phyloP scores from a whole-genome alignment of 1,140 invertebrate genomes.

The Brachionus calyciflorus region DNA sequence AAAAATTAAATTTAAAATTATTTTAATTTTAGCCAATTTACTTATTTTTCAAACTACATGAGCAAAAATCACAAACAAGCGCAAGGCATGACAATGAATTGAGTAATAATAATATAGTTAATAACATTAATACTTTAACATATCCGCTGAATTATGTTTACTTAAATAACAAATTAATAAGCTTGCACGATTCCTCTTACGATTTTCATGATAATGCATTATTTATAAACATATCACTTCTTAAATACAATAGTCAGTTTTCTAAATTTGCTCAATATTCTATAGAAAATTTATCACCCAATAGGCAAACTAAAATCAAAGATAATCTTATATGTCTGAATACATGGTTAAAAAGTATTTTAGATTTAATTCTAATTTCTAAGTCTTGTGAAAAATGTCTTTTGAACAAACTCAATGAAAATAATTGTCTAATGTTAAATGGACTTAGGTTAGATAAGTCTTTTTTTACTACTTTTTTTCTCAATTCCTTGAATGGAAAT shows the following conservation, averaged over 20 bases:
- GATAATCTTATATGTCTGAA: background rate
- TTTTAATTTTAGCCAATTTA: background rate
- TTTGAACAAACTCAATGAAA: background rate
- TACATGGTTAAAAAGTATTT: background rate
- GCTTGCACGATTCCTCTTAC: background rate
- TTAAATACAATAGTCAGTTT: background rate
- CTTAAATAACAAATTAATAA: conserved; percentile 31
- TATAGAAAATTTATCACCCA: background rate
- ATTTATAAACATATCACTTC: background rate
- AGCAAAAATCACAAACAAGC: background rate
- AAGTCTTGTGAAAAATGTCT: conserved; percentile 2
- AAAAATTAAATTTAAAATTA: background rate
- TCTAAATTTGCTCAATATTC: conserved; percentile 4
- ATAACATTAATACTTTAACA: conserved; percentile 12
- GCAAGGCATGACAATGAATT: background rate
- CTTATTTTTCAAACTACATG: background rate
- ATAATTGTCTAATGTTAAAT: background rate
- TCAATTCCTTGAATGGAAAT: conserved; percentile 27
- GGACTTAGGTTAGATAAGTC: background rate
- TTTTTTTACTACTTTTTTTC: conserved; percentile 27
- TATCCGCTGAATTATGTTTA: conserved; percentile 24
- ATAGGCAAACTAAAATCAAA: background rate
- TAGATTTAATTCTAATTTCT: background rate
- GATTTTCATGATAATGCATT: conserved; percentile 42
- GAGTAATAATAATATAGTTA: background rate